Evolutionary conservation across 1,140 invertebrate species (phyloP).

Genomic region (Sinonovacula constricta): DNA sequence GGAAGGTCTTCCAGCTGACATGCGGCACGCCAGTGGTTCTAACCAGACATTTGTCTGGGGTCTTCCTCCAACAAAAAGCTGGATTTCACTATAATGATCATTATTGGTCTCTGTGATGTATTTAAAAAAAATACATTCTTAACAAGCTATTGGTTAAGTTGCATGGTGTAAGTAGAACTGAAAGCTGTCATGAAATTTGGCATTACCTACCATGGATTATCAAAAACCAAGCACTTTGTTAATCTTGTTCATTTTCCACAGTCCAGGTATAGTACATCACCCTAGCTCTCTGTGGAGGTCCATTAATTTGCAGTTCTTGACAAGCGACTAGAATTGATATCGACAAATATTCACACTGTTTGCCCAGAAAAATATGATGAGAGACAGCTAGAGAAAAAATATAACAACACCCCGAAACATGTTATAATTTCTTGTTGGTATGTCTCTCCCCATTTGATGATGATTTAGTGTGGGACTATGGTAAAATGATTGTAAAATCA

Average conservation of each 20-base stretch:
- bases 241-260: conserved; percentile 10
- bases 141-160: too few relatives aligned
- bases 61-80: too few relatives aligned
- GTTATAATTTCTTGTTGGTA: not conserved
- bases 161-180: too few relatives aligned
- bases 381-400: not conserved
- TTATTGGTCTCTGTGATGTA: too few relatives aligned
- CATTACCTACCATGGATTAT: conserved; percentile 19
- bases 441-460: not conserved
- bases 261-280: conserved; percentile 26
- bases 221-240: conserved; percentile 42
- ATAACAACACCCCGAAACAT: too few relatives aligned
- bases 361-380: not conserved
- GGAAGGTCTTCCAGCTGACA: too few relatives aligned
- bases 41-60: too few relatives aligned
- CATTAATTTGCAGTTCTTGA: conserved; percentile 43
- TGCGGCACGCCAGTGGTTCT: too few relatives aligned
- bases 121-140: too few relatives aligned
- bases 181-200: too few relatives aligned
- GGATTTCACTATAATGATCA: too few relatives aligned
- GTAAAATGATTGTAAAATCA: not conserved
- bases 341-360: not conserved
- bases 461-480: not conserved
- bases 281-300: conserved; percentile 9
- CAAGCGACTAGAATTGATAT: conserved; percentile 34